Evolutionary conservation across 2,888 invertebrate genomes (phyloP), one percentile per base, ranked within the genome.

Genomic region (Orthosia incerta): DNA sequence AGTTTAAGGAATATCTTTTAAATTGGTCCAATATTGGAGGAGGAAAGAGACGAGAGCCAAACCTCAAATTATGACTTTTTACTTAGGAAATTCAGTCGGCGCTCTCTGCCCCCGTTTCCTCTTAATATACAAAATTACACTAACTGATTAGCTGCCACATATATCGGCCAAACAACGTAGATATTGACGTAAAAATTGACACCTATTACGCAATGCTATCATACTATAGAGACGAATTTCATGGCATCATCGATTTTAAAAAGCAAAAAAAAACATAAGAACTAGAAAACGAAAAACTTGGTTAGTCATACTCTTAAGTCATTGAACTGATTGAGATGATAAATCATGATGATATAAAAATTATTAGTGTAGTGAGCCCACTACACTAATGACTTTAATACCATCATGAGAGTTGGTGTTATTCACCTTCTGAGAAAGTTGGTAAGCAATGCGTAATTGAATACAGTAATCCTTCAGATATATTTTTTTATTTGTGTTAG

Each of bases 191-290:
- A 16, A 53, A 31, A 55, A 46, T 56, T 70, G 0, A 57, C 69
- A 82, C 31, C 15, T 48, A 76, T 55, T 23, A 26, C 16, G 65
- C 62, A 78, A 82, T 20, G 20, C 13, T 56, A 31, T 18, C n/a
- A 11, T n/a, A 26, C 15, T 39, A 26, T n/a, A 18, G 20, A 48
- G 39, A 59, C 45, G 15, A 50, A 7, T 23, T 62, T 78, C 65
- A 79, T 82, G 62, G 79, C 31, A 7, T 26, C 48, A 62, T 15
- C 15, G n/a, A 46, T 45, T 64, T 45, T 51, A 13, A 23, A 26
- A 46, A 55, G 7, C 2, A 59, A 51, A 53, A 59, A 51, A 53
- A 39, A 63, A 39, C 39, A 13, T n/a, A 26, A 3, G 18, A 31
- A 4, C 13, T 39, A n/a, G 4, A n/a, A 11, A 39, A 39, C 4